Base-by-base conservation (phyloP, 2,113 vertebrate genomes). In the Lethenteron camtschaticum region DNA sequence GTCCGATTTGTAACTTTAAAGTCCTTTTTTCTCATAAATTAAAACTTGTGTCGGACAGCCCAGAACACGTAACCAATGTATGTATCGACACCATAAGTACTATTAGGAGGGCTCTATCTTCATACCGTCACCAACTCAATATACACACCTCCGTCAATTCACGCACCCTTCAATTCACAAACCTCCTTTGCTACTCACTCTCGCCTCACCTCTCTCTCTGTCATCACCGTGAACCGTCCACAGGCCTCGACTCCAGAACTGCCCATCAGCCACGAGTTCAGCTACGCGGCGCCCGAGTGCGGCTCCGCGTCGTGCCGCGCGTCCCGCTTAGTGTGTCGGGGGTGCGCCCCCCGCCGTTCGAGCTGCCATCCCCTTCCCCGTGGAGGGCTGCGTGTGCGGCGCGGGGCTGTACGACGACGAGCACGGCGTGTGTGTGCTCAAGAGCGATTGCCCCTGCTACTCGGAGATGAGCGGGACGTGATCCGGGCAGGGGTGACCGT, bases 321-420 rank as follows among this genome's bases (percentile, higher is more conserved):
- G 2, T 97, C 91, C 73, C 85, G 76, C 20, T 86, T 87, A 1
- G 74, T 96, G 70, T 76, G 81, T 4, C 82, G 83, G 10, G 75
- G 1, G 78, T 81, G 68, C 75, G 81, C 68, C 77, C 79, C 58
- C 95, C 91, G 75, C 75, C 73, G 1, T 71, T 76, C 68, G 80
- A 83, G 72, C 90, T 90, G 5, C 72, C 81, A 2, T 41, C 41
- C 41, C 41, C 41, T 41, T 41, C 41, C 41, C 89, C 0, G 80
- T 96, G 72, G 94, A 96, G 12, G 94, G 94, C 73, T 96, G 91
- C 70, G 86, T 86, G 72, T 97, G 94, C 73, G 75, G 86, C 0
- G 75, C 83, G 9, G 77, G 81, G 41, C 79, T 80, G 57, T 94
- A 86, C 71, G 63, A 86, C 71, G 80, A 88, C 58, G 81, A 90